Evolutionary conservation across 2,888 invertebrate species (phyloP).

Genomic region (Gymnosoma rotundatum): DNA sequence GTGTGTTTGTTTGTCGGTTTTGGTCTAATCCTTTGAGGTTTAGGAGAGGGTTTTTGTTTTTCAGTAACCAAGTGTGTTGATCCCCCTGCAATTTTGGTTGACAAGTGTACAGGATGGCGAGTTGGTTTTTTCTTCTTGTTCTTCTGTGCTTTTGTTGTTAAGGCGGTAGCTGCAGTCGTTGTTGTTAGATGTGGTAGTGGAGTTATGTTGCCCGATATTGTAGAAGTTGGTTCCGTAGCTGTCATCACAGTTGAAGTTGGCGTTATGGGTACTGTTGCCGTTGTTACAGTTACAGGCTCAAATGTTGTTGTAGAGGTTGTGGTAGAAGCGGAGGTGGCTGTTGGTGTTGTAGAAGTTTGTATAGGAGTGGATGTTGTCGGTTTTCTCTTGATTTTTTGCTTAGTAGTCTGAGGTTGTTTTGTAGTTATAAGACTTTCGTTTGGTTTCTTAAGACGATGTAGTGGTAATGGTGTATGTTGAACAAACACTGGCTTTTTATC

Average conservation of each 20-base stretch:
- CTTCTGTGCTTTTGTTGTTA: conserved; percentile 72
- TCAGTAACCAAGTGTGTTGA: conserved; percentile 44
- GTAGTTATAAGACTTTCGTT: conserved; percentile 63
- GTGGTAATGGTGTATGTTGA: conserved; percentile 72
- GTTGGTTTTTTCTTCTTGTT: conserved; percentile 79
- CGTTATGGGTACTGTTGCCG: conserved; percentile 25
- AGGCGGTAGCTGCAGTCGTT: conserved; percentile 70
- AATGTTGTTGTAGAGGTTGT: conserved; percentile 51
- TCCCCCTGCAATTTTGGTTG: neutral
- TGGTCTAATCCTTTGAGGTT: conserved; percentile 52
- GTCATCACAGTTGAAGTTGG: conserved; percentile 47
- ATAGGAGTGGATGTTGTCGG: conserved; percentile 66
- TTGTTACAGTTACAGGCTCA: conserved; percentile 43
- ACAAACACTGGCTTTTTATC: conserved; percentile 74
- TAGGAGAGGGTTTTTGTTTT: conserved; percentile 67
- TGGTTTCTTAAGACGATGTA: conserved; percentile 77
- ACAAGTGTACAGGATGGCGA: conserved; percentile 72
- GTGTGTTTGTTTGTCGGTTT: conserved; percentile 38
- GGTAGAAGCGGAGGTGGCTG: conserved; percentile 37
- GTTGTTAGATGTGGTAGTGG: conserved; percentile 54
- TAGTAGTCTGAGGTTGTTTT: conserved; percentile 71
- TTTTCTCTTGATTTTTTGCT: conserved; percentile 78
- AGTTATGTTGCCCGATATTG: conserved; percentile 52
- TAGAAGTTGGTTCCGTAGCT: conserved; percentile 60
- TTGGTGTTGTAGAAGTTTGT: no score